phyloP scores from a whole-genome alignment of 2,888 invertebrate species.

The Lasioglossum vierecki region DNA sequence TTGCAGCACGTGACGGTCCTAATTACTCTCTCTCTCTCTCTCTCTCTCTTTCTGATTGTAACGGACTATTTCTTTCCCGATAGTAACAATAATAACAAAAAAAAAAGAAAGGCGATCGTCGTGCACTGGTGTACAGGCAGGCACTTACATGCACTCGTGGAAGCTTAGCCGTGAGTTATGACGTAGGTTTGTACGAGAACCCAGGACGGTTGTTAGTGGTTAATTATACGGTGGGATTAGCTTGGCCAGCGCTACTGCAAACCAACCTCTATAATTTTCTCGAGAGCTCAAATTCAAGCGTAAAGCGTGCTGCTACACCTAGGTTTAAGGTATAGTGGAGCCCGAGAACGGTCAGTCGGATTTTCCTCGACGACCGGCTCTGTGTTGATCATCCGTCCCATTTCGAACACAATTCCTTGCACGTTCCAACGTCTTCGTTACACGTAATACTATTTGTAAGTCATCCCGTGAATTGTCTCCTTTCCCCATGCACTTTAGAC shows the following conservation, averaged over 20 bases:
- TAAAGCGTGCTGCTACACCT: conserved; percentile 54
- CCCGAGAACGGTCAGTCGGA: not conserved
- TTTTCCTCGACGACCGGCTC: not conserved
- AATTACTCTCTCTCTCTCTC: not conserved
- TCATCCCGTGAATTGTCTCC: not conserved
- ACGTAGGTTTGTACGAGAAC: conserved; percentile 64
- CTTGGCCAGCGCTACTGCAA: conserved; percentile 75
- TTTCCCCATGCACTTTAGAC: not conserved
- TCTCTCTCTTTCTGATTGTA: not conserved
- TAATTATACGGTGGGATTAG: conserved; percentile 83
- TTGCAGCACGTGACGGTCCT: not conserved
- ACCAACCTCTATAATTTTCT: conserved; percentile 81
- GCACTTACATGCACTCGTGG: conserved; percentile 67
- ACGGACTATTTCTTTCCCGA: not conserved
- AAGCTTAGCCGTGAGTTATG: conserved; percentile 81
- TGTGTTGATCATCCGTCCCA: not conserved
- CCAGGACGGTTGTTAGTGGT: conserved; percentile 78
- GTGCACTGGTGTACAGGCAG: not conserved
- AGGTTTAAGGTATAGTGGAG: conserved; percentile 18
- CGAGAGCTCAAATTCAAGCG: conserved; percentile 78
- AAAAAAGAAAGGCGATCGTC: not conserved
- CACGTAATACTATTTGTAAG: not conserved
- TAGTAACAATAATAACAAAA: not conserved
- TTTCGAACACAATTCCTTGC: not conserved
- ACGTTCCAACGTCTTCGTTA: not conserved